Conservation (phyloP, 2,797 vertebrate genomes). For the Caiman crocodilus region DNA sequence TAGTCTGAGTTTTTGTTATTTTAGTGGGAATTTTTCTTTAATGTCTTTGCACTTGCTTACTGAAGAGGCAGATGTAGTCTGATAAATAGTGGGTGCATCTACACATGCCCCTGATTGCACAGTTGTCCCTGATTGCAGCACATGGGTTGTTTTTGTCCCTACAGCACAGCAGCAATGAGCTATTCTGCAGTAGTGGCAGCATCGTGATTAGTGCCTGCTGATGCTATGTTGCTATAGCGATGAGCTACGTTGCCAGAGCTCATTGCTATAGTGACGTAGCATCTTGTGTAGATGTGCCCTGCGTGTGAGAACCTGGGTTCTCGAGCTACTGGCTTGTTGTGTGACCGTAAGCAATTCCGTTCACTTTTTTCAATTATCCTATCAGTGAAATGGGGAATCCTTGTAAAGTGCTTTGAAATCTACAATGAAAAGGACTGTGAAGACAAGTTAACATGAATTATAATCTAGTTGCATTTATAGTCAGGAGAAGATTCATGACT, state of each 20-base stretch:
- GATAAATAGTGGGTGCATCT: too few species aligned
- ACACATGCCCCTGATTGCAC: too few species aligned
- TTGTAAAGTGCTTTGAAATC: neutral
- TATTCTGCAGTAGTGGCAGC: too few species aligned
- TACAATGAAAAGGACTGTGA: neutral
- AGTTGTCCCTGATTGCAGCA: too few species aligned
- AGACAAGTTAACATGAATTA: neutral
- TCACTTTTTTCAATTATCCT: neutral
- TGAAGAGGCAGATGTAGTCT: neutral
- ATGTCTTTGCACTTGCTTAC: neutral
- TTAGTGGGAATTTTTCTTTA: neutral
- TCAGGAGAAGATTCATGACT: neutral
- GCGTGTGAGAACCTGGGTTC: too few species aligned
- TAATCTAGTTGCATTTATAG: neutral
- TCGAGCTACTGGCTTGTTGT: neutral
- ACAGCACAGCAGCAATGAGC: too few species aligned
- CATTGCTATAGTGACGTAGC: too few species aligned
- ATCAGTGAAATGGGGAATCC: neutral
- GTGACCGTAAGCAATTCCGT: neutral
- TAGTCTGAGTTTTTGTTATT: fast-evolving
- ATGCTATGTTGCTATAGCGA: too few species aligned
- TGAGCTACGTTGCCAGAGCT: too few species aligned
- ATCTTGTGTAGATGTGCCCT: too few species aligned
- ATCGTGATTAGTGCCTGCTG: too few species aligned
- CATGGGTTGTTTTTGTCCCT: too few species aligned